These are phyloP conservation scores for Paralichthys olivaceus DNA, from an alignment of 2,113 vertebrate genomes.

Conservation along the genomic window DNA sequence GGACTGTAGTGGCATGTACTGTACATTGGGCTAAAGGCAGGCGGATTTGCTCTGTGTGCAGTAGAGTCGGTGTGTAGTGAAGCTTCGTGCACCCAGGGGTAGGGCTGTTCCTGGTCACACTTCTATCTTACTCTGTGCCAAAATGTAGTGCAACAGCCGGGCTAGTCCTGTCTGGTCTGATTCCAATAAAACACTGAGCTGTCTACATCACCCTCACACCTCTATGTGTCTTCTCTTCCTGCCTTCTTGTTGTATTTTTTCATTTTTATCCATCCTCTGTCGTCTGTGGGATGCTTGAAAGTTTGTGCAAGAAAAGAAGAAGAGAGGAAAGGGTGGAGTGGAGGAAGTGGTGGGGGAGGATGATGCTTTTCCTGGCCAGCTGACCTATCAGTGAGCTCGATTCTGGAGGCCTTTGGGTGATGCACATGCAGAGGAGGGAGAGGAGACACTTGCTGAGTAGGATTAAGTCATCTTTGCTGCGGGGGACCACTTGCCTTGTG, in stretches of 20 bases:
- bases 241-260: neutral
- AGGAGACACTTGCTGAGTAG: constrained; percentile 32
- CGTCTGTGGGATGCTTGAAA: constrained; percentile 33
- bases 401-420: constrained; percentile 43
- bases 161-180: constrained; percentile 91
- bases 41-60: constrained; percentile 78
- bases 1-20: constrained; percentile 61
- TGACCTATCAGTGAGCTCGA: constrained; percentile 51
- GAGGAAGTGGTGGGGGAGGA: constrained; percentile 6
- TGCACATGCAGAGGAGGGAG: constrained; percentile 42
- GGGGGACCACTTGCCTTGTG: constrained; percentile 28
- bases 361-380: constrained; percentile 41
- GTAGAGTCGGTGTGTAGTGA: constrained; percentile 91
- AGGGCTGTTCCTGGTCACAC: constrained; percentile 87
- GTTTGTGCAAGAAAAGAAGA: constrained; percentile 6
- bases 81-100: constrained; percentile 91
- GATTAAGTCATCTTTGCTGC: constrained; percentile 47
- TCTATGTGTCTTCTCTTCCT: constrained; percentile 25
- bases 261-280: neutral
- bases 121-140: constrained; percentile 95
- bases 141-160: constrained; percentile 99
- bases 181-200: constrained; percentile 93
- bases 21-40: constrained; percentile 76
- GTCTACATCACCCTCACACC: constrained; percentile 76
- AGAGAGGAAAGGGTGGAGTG: constrained; percentile 11